Evolutionary conservation across 2,888 invertebrate species (phyloP).

Genomic region (Reticulitermes lucifugus): DNA sequence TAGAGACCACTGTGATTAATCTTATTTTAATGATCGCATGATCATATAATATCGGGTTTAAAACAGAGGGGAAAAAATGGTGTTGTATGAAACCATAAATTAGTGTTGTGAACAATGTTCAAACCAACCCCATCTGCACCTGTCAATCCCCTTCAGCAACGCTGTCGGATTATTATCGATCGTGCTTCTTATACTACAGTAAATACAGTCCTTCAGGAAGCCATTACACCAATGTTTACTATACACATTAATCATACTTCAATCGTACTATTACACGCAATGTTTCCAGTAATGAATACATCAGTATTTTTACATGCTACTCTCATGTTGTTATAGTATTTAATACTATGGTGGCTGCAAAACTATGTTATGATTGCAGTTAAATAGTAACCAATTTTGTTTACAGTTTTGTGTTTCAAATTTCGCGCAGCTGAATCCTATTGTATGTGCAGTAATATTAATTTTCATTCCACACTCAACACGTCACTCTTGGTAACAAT

Average conservation of each 20-base stretch:
- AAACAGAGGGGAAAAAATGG: neutral
- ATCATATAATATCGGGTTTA: neutral
- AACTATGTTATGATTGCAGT: too few relatives aligned
- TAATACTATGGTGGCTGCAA: too few relatives aligned
- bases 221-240: constrained; percentile 15
- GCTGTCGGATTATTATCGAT: constrained; percentile 12
- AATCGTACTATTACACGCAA: constrained; percentile 1
- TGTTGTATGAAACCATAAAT: neutral
- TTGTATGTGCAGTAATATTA: too few relatives aligned
- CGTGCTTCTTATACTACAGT: neutral
- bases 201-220: neutral
- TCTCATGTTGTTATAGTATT: neutral
- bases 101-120: neutral
- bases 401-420: too few relatives aligned
- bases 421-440: too few relatives aligned
- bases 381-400: too few relatives aligned
- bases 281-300: neutral
- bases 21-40: neutral
- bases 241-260: constrained; percentile 28
- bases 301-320: constrained; percentile 1
- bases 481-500: too few relatives aligned
- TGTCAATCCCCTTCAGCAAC: neutral
- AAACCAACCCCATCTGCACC: neutral
- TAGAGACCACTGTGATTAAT: neutral
- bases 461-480: too few relatives aligned